Conservation (phyloP, 2,113 vertebrate species). For the Acinonyx jubatus region DNA sequence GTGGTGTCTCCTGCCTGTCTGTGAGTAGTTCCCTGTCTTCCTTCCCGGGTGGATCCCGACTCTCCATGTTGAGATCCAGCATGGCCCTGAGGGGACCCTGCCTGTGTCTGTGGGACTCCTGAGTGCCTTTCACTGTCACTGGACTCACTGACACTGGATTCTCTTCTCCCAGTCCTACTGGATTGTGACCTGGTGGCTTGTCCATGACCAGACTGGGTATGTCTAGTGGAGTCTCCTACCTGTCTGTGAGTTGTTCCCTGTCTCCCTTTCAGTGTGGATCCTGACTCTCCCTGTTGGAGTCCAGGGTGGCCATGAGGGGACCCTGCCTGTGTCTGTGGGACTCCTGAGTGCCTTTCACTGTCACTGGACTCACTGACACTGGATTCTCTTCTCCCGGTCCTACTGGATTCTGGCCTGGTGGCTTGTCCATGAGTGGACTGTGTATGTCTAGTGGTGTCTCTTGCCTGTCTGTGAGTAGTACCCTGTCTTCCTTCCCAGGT, state of each 20-base stretch:
- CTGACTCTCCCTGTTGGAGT: background rate
- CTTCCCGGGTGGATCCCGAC: accelerated
- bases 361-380: accelerated
- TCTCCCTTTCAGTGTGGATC: background rate
- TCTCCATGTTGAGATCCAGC: background rate
- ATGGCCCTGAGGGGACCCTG: accelerated
- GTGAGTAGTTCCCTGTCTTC: background rate
- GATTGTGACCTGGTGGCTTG: background rate
- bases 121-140: background rate
- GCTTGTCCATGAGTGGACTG: accelerated
- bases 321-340: too few relatives aligned
- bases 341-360: background rate
- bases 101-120: accelerated
- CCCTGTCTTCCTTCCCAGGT: too few relatives aligned
- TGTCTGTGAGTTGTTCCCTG: background rate
- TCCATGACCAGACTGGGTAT: accelerated
- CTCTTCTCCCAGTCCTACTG: accelerated
- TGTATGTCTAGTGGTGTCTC: accelerated
- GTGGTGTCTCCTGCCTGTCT: accelerated
- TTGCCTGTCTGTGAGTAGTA: background rate
- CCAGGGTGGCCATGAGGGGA: too few relatives aligned
- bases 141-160: background rate
- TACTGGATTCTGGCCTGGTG: accelerated
- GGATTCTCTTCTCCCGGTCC: accelerated
- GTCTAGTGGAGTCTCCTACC: background rate